A percentile compares a stretch with the other conserved stretches of the same genome.
Conservation (phyloP, 2,797 vertebrate species). For the Chrosomus eos region DNA sequence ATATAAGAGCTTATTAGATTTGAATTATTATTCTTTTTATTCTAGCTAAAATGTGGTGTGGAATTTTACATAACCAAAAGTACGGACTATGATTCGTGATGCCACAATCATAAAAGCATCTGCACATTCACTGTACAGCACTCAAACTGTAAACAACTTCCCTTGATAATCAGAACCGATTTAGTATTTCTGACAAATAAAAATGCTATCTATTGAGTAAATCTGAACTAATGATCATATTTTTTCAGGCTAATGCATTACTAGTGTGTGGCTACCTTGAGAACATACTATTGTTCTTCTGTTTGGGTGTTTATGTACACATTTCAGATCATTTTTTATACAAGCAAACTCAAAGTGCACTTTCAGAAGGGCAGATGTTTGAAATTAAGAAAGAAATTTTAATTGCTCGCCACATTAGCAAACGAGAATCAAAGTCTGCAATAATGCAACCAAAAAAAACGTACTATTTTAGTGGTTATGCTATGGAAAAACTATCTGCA, state of each 20-base stretch:
- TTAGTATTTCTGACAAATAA: slow-evolving; percentile 19
- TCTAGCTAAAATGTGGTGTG: slow-evolving; percentile 19
- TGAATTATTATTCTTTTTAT: slow-evolving; percentile 48
- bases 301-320: not conserved
- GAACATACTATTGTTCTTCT: slow-evolving; percentile 4
- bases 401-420: not conserved
- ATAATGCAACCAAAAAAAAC: not conserved
- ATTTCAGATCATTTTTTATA: not conserved
- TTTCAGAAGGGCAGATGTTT: slow-evolving; percentile 10
- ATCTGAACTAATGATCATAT: slow-evolving; percentile 23
- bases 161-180: slow-evolving; percentile 24
- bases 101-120: slow-evolving; percentile 20
- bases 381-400: not conserved
- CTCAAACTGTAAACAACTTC: slow-evolving; percentile 47
- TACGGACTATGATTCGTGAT: slow-evolving; percentile 14
- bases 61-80: slow-evolving; percentile 19
- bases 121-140: slow-evolving; percentile 32
- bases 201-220: slow-evolving; percentile 21
- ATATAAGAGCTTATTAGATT: slow-evolving; percentile 80
- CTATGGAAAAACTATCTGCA: not conserved
- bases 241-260: slow-evolving; percentile 14
- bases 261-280: slow-evolving; percentile 15
- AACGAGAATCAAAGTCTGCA: not conserved
- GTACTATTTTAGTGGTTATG: slow-evolving; percentile 28
- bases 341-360: slow-evolving; percentile 25